Evolutionary conservation across 2,797 vertebrate species (phyloP).

Genomic region (Leptodactylus fallax): DNA sequence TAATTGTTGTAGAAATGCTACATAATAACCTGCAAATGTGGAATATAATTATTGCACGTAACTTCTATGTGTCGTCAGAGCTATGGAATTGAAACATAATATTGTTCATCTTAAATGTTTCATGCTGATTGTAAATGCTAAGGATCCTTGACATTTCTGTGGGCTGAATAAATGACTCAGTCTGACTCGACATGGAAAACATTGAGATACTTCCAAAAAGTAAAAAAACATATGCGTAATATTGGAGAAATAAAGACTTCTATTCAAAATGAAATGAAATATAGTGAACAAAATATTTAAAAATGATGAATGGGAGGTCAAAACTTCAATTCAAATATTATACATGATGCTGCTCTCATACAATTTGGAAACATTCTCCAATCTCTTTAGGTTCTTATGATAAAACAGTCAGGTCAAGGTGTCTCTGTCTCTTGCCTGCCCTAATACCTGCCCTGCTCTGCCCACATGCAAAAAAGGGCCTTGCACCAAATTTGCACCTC

Average conservation of each 20-base stretch:
- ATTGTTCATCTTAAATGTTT: conserved; percentile 38
- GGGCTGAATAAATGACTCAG: neutral
- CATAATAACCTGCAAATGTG: neutral
- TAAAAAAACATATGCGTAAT: neutral
- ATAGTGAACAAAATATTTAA: too few relatives aligned
- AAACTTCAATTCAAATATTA: too few relatives aligned
- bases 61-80: neutral
- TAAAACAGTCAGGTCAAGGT: too few relatives aligned
- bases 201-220: neutral
- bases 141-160: conserved; percentile 33
- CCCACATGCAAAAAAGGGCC: too few relatives aligned
- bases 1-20: neutral
- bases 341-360: too few relatives aligned
- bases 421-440: too few relatives aligned
- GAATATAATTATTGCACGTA: neutral
- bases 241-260: conserved; percentile 6
- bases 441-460: too few relatives aligned
- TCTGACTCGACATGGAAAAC: neutral
- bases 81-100: neutral
- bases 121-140: conserved; percentile 12
- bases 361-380: too few relatives aligned
- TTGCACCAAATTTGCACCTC: too few relatives aligned
- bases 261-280: neutral
- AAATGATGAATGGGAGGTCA: too few relatives aligned
- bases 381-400: too few relatives aligned